Evolutionary conservation across 2,888 invertebrate genomes (phyloP), one percentile per base, ranked within the genome.

Genomic region (Cyclophora albipunctata): DNA sequence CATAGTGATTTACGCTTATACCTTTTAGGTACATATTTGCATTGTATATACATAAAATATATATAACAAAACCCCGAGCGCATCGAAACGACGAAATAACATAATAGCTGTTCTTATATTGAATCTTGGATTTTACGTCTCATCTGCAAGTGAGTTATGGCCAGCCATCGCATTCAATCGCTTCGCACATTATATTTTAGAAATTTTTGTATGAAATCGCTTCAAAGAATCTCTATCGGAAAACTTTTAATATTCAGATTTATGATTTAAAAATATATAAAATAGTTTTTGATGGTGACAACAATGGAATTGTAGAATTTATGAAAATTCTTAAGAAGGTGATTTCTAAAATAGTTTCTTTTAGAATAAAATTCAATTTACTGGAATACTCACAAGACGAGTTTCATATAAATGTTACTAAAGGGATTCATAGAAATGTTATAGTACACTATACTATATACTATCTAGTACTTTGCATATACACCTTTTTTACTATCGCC

Each of bases 1-100:
- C 62, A 62, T 56, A 62, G 69, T 76, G 81, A 79, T 82, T 83
- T 80, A 81, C 69, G 70, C 75, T 73, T 76, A 81, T 77, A 76
- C 71, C 65, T 37, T 37, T 5, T 5, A 5, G 4, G 37, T 37
- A 75, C 78, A 78, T 79, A 84, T 84, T 84, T 81, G 81, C 79
- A 82, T 78, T 69, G 66, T 67, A 77, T 69, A 81, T 77, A 80
- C 73, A 75, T 81, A 67, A 77, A 70, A 81, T 77, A 80, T 73
- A 75, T 81, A 72, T 74, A 63, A 70, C 77, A 78, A 80, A 80
- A 76, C 75, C 75, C 69, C 72, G 63, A 71, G 71, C 75, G 70
- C 77, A 76, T 69, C 65, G 69, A 78, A 78, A 73, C 76, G 77
- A 74, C 74, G 75, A 77, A 78, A 78, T 78, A 81, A 77, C 75